phyloP scores from a whole-genome alignment of 1,140 invertebrate genomes.

The Leptinotarsa texana region DNA sequence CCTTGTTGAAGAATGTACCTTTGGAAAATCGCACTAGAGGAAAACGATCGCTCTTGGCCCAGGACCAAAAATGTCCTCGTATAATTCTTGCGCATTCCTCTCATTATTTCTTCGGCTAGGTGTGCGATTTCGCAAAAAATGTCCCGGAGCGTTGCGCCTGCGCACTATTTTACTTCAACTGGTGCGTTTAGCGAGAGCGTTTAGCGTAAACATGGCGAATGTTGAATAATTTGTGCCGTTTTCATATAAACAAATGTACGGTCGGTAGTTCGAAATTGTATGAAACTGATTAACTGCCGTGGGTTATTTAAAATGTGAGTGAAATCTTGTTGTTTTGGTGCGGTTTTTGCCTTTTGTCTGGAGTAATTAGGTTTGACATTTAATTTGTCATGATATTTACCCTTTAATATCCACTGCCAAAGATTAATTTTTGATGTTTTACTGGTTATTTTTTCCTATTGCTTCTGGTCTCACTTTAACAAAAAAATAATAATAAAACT shows the following conservation, averaged over 20 bases:
- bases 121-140: slow-evolving; percentile 1
- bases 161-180: slow-evolving; percentile 14
- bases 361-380: slow-evolving; percentile 18
- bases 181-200: slow-evolving; percentile 18
- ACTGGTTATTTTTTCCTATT: not conserved
- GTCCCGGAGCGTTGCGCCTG: not conserved
- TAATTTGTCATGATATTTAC: slow-evolving; percentile 26
- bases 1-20: too few relatives aligned
- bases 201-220: slow-evolving; percentile 28
- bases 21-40: not conserved
- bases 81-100: not conserved
- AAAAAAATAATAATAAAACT: not conserved
- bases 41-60: too few relatives aligned
- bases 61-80: not conserved
- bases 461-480: slow-evolving; percentile 8
- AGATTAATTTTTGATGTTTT: not conserved
- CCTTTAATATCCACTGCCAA: not conserved
- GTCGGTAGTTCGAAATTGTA: not conserved
- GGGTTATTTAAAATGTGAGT: slow-evolving; percentile 18
- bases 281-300: not conserved
- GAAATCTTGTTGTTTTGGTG: not conserved
- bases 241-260: slow-evolving; percentile 21
- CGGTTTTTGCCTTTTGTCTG: not conserved
- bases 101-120: not conserved
- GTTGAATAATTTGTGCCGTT: slow-evolving; percentile 11